Evolutionary conservation across 2,888 invertebrate species (phyloP), one percentile per base, ranked within the genome.

Genomic region (Beris morrisii): DNA sequence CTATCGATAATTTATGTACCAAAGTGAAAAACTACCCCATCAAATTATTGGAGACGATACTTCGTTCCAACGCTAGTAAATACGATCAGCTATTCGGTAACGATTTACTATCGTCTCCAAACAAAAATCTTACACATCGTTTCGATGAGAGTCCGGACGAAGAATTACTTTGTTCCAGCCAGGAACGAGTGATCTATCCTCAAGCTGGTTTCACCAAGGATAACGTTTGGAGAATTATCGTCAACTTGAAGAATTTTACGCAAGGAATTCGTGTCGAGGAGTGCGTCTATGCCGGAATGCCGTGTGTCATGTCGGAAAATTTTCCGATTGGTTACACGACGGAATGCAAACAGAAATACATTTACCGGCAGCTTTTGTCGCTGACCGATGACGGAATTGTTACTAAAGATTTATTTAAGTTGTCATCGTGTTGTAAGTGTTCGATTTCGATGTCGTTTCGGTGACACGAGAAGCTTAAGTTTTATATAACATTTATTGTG

Each of bases 61-160:
- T 80, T 9, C 70, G 73, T 5, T 46, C 68, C 11, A 71, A 73
- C 46, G 69, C 71, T 44, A 67, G 70, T 0, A 72, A 74, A 65
- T 78, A 74, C 66, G 73, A 77, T 61, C 71, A 73, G 22, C 70
- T 82, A 77, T 77, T 81, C 73, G 72, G 73, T 4, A 74, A 77
- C 15, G 77, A 79, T 59, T 66, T 71, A 15, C 70, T 79, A 22
- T 80, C 82, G n/a, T 13, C 13, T n/a, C 81, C 82, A 2, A 73
- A 76, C 1, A 79, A 79, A 1, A 79, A 83, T 52, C 81, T 86
- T 32, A 78, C 79, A 2, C 82, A 83, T 67, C 79, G 86, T 11
- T 79, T 84, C 64, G 82, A 83, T 15, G 82, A 83, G 13, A 73
- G 70, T 3, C 73, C 74, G 7, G 75, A 73, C 1, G 81, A 83